phyloP scores from a whole-genome alignment of 2,113 vertebrate species.

The Gorsachius goisagi region DNA sequence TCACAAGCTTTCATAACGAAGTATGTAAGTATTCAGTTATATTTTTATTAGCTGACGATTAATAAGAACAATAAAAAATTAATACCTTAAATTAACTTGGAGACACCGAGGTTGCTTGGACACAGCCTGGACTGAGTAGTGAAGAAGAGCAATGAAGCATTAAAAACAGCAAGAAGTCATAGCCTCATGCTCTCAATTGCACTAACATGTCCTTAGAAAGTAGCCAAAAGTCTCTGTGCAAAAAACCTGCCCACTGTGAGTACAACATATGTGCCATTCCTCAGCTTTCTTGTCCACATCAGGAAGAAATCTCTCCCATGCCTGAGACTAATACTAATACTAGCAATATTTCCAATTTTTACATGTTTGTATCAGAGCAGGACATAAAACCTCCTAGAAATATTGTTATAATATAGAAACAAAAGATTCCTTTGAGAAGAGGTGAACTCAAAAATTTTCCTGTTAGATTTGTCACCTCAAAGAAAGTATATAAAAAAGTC shows the following conservation, averaged over 20 bases:
- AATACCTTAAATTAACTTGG: background rate
- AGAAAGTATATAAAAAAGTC: background rate
- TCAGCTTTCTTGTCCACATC: background rate
- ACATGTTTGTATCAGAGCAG: background rate
- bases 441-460: background rate
- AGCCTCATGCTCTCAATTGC: background rate
- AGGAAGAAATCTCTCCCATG: background rate
- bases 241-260: fast-evolving
- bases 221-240: background rate
- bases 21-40: background rate
- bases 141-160: background rate
- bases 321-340: background rate
- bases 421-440: background rate
- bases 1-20: background rate
- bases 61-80: background rate
- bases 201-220: background rate
- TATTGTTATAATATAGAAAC: background rate
- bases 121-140: background rate
- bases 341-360: background rate
- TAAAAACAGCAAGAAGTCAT: background rate
- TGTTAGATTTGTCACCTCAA: background rate
- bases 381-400: background rate
- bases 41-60: background rate
- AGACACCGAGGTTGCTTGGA: background rate
- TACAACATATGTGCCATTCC: background rate